These are phyloP conservation scores for Trochalopteron elliotii DNA, from an alignment of 2,113 vertebrate genomes.

Conservation along the genomic window DNA sequence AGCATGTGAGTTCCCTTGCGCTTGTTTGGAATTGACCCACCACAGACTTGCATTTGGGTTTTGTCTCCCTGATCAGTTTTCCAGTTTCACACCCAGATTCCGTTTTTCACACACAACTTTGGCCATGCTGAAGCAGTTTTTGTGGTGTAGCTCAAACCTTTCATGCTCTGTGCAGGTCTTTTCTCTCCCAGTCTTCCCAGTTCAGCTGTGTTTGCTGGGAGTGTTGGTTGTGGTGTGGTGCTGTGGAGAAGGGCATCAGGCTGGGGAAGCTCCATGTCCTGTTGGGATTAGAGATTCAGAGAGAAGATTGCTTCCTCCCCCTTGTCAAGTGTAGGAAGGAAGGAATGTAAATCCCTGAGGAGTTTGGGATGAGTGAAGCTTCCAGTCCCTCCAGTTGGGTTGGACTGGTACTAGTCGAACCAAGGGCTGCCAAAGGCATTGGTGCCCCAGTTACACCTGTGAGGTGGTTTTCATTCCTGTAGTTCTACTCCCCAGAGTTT, in stretches of 20 bases:
- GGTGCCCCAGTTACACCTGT: neutral
- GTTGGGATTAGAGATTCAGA: accelerated
- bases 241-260: neutral
- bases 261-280: neutral
- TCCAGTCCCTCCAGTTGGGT: neutral
- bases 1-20: neutral
- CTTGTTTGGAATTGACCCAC: neutral
- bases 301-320: neutral
- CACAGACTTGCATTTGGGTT: neutral
- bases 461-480: neutral
- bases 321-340: neutral
- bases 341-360: neutral
- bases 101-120: neutral
- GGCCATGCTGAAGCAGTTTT: neutral
- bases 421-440: accelerated
- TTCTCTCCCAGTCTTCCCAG: neutral
- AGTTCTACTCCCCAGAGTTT: neutral
- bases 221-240: neutral
- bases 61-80: neutral
- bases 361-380: neutral
- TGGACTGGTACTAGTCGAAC: neutral
- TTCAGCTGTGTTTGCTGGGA: neutral
- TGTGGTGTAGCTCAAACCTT: neutral
- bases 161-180: accelerated
- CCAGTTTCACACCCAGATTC: neutral